Evolutionary conservation across 2,113 vertebrate genomes (phyloP), one percentile per base, ranked within the genome.

Genomic region (Mastomys natalensis): DNA sequence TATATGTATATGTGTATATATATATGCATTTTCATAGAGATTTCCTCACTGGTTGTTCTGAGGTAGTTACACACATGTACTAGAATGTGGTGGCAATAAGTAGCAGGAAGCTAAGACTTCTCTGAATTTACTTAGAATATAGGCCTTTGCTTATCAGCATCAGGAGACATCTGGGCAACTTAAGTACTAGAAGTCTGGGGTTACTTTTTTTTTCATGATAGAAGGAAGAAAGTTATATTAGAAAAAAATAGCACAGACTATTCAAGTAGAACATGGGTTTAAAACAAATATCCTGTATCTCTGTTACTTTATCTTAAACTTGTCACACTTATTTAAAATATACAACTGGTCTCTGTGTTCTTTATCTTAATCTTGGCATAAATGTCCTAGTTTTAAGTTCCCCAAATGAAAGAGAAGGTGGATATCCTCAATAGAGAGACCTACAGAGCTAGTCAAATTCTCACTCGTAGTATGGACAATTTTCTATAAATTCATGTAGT

Each of bases 1-100:
- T 51, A 7, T 51, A 7, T 51, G 48, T 51, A 7, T 51, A 7
- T 51, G 9, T 9, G 9, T 9, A 8, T 51, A 8, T 51, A 8
- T 51, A 8, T 9, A 11, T 51, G 10, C 12, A 37, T 93, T 91
- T 89, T 87, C n/a, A 87, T 72, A 82, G 89, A 73, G 73, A 82
- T 87, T 87, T 87, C 66, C 73, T 55, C 21, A 2, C 78, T 70
- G 51, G 58, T 0, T 0, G 24, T 81, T 82, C 11, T 55, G 29
- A 45, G 21, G 12, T 64, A 51, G 93, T 3, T 62, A 17, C 19
- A 82, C 26, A 80, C 55, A 48, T 77, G 58, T 89, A 76, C 68
- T 58, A 37, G 68, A 87, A 85, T 72, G 72, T 13, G 17, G 17
- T 40, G 74, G 21, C n/a, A 24, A 43, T 43, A 74, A 21, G 19